phyloP scores from a whole-genome alignment of 2,113 vertebrate genomes.

The Dipodomys ordii region DNA sequence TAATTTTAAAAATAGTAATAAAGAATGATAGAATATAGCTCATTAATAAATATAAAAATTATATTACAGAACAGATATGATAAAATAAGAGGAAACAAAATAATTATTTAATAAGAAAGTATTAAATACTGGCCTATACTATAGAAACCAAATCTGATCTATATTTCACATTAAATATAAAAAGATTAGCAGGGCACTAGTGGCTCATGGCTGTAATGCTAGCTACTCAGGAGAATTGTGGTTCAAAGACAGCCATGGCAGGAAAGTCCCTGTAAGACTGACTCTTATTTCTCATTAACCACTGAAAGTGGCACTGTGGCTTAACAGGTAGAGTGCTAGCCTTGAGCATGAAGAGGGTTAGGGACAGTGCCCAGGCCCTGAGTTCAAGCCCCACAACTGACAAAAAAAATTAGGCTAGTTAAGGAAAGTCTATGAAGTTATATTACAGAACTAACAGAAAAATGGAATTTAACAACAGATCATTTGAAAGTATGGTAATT shows the following conservation, averaged over 20 bases:
- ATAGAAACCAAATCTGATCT: slow-evolving; percentile 43
- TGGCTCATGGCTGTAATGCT: no score
- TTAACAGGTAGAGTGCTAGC: no score
- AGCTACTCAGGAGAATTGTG: no score
- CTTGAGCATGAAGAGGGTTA: no score
- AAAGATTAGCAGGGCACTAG: neutral
- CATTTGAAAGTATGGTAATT: slow-evolving; percentile 52
- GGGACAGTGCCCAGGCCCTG: no score
- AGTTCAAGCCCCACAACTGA: no score
- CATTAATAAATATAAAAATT: slow-evolving; percentile 41
- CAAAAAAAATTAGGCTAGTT: slow-evolving; percentile 40
- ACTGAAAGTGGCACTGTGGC: no score
- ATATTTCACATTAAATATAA: slow-evolving; percentile 52
- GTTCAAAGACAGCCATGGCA: no score
- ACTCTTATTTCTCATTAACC: no score
- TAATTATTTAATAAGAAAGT: slow-evolving; percentile 47
- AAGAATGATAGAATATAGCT: neutral
- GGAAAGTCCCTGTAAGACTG: no score
- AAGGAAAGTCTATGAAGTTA: slow-evolving; percentile 26
- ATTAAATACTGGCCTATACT: slow-evolving; percentile 3
- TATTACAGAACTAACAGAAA: slow-evolving; percentile 21
- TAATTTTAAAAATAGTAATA: slow-evolving; percentile 12
- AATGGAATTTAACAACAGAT: slow-evolving; percentile 29
- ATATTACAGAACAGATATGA: slow-evolving; percentile 24
- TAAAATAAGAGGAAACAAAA: slow-evolving; percentile 57